Evolutionary conservation across 2,888 invertebrate genomes (phyloP).

Genomic region (Catocala nupta): DNA sequence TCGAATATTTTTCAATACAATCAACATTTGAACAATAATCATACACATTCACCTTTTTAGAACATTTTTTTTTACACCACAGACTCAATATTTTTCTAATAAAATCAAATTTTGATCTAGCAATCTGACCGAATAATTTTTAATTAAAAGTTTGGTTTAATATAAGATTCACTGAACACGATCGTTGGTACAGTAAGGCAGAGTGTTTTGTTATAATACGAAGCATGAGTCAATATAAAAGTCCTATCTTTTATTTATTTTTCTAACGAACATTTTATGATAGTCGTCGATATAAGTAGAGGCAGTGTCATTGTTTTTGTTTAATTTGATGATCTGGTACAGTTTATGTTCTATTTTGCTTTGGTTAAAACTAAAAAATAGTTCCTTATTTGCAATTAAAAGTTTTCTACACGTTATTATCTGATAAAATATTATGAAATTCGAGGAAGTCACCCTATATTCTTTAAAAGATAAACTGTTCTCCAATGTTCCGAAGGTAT

Average conservation of each 20-base stretch:
- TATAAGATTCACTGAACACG: constrained; percentile 9
- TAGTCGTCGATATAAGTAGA: constrained; percentile 32
- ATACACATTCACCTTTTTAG: constrained; percentile 37
- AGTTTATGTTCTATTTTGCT: too few relatives aligned
- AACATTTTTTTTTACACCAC: constrained; percentile 34
- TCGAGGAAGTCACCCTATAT: too few relatives aligned
- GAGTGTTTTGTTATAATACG: constrained; percentile 23
- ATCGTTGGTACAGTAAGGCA: constrained; percentile 9
- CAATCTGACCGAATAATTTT: background rate
- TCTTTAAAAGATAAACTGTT: too few relatives aligned
- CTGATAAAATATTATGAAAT: too few relatives aligned
- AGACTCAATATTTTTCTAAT: constrained; percentile 2
- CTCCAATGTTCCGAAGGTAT: too few relatives aligned
- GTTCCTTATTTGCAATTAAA: too few relatives aligned
- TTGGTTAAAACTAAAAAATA: too few relatives aligned
- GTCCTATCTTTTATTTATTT: constrained; percentile 39
- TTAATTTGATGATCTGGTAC: background rate
- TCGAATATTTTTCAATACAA: constrained; percentile 14
- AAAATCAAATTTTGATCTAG: background rate
- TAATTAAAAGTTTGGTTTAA: background rate
- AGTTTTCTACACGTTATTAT: too few relatives aligned
- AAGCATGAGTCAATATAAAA: constrained; percentile 42
- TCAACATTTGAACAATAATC: constrained; percentile 11
- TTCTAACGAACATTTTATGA: constrained; percentile 32
- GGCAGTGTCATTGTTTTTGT: constrained; percentile 26